Base-by-base conservation (phyloP, 2,888 invertebrate genomes). In the Drosophila borealis region DNA sequence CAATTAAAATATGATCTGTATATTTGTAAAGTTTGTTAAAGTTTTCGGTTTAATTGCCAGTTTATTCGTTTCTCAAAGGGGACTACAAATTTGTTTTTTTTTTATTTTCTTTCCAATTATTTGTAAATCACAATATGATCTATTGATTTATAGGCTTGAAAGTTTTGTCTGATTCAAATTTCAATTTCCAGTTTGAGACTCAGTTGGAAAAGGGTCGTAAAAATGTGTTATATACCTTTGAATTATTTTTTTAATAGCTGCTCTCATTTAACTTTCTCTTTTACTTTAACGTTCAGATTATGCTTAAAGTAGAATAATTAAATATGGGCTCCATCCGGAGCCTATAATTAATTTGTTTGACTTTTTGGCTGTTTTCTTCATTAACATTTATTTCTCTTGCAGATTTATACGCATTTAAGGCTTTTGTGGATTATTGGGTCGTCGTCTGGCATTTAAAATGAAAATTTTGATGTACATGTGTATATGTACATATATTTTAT, bases 231-330 rank as follows among this genome's bases (percentile, higher is more conserved):
- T 29, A 11, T 11, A 3, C 21, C 21, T 14, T 44, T 34, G 19
- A 17, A 14, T 14, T 34, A 13, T 44, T 50, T 14, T 14, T 17
- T 41, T 25, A 25, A 25, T 11, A 55, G 41, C 51, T 41, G 14
- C 63, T 69, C 50, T 29, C 39, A 39, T 60, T 55, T n/a, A 45
- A 63, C 74, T 74, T 74, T 74, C 74, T 59, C 48, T 48, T 45
- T 54, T 39, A 13, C 39, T 74, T 51, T 14, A 14, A 17, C 9
- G 29, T 9, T 25, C 37, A 37, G 14, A 37, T 37, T 21, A 13
- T 21, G 36, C 21, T n/a, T 19, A 13, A 34, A 33, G 13, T 8
- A 29, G 29, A 29, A 29, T 29, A 29, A 29, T 29, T 25, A 29
- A 29, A 29, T 6, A 29, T 29, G 2, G 2, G 29, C 8, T 29